Evolutionary conservation across 2,113 vertebrate genomes (phyloP).

Genomic region (Phyllostomus discolor): DNA sequence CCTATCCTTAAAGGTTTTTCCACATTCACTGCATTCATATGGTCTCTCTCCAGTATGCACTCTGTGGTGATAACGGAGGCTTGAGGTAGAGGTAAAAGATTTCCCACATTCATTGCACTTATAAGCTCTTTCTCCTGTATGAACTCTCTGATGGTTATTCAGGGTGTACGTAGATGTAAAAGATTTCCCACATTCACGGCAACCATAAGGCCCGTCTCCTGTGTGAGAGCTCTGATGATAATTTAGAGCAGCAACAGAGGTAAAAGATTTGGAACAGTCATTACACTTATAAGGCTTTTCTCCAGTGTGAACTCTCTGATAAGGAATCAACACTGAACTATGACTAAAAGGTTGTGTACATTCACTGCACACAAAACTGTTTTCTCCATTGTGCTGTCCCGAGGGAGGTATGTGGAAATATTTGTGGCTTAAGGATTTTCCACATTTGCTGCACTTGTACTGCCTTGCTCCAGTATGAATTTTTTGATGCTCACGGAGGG

Average conservation of each 20-base stretch:
- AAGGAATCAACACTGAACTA: not conserved
- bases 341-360: not conserved
- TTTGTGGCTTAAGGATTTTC: not conserved
- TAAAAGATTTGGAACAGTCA: constrained; percentile 21
- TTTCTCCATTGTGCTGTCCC: not conserved
- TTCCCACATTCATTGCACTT: constrained; percentile 18
- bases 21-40: not conserved
- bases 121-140: constrained; percentile 7
- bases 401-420: not conserved
- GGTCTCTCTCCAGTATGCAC: not conserved
- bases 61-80: not conserved
- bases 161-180: not conserved
- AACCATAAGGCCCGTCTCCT: not conserved
- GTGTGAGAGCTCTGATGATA: not conserved
- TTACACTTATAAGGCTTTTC: constrained; percentile 5
- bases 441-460: not conserved
- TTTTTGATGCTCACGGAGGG: not conserved
- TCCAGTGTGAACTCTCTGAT: not conserved
- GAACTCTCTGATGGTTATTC: not conserved
- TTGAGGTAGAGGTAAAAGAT: not conserved
- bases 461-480: not conserved
- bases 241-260: not conserved
- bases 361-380: not conserved
- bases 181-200: constrained; percentile 12
- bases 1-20: not conserved